Conservation (phyloP, 2,113 vertebrate species). For the Geococcyx californianus region DNA sequence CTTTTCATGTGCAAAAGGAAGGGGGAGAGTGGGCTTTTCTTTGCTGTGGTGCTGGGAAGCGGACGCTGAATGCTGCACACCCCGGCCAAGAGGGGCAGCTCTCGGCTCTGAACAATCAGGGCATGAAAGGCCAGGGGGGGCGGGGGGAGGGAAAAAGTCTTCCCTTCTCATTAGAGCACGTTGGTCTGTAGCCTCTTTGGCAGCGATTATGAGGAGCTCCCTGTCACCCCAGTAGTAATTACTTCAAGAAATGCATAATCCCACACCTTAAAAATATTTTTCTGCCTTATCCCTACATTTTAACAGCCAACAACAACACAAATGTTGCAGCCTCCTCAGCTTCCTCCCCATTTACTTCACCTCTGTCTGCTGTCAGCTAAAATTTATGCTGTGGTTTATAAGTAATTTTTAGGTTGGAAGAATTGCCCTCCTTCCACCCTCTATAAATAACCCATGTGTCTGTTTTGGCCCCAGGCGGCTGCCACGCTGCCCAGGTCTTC, state of each 20-base stretch:
- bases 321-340: background rate
- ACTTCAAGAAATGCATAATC: background rate
- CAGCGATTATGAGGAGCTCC: background rate
- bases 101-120: background rate
- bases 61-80: background rate
- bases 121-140: slow-evolving; percentile 25
- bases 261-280: background rate
- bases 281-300: background rate
- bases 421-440: slow-evolving; percentile 20
- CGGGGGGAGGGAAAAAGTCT: background rate
- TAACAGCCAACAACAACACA: slow-evolving; percentile 26
- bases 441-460: background rate
- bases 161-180: slow-evolving; percentile 20
- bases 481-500: background rate
- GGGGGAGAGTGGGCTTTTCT: slow-evolving; percentile 7
- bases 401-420: slow-evolving; percentile 58
- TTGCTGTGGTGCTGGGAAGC: background rate
- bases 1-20: slow-evolving; percentile 31
- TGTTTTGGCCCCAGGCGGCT: fast-evolving
- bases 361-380: slow-evolving; percentile 31
- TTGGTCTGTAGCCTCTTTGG: background rate
- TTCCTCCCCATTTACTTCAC: background rate
- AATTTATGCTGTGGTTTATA: slow-evolving; percentile 60
- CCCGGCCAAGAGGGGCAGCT: slow-evolving; percentile 29
- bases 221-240: background rate